Percentiles rank a stretch among this genome's conserved stretches.
These are phyloP conservation scores for Tetramorium bicarinatum DNA, from an alignment of 2,888 invertebrate species.

Conservation along the genomic window DNA sequence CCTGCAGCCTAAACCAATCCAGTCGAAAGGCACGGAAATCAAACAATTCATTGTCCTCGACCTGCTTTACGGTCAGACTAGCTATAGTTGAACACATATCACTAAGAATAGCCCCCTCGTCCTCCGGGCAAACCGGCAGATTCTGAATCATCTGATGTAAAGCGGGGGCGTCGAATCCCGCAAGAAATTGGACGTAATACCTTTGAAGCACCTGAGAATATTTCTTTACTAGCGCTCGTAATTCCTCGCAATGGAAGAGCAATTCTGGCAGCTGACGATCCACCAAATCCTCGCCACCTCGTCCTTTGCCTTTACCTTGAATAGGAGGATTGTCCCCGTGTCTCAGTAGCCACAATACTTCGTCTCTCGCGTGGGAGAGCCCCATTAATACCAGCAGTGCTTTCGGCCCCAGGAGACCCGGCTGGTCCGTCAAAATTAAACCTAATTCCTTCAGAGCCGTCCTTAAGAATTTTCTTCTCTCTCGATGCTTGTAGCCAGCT, in stretches of 20 bases:
- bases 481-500: conserved; percentile 96
- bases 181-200: conserved; percentile 98
- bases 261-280: conserved; percentile 98
- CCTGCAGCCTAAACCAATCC: conserved; percentile 99
- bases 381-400: conserved; percentile 98
- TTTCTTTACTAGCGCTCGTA: conserved; percentile 97
- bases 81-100: conserved; percentile 96
- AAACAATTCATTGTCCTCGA: conserved; percentile 98
- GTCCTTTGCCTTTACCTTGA: conserved; percentile 93
- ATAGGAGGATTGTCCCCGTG: conserved; percentile 98
- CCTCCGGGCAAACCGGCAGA: conserved; percentile 95
- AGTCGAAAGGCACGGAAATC: conserved; percentile 98
- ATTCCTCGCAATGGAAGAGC: conserved; percentile 99
- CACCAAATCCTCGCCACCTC: conserved; percentile 96
- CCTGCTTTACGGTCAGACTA: conserved; percentile 96
- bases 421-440: conserved; percentile 98
- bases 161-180: conserved; percentile 97
- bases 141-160: conserved; percentile 94
- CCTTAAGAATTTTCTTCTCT: conserved; percentile 97
- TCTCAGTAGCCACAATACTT: conserved; percentile 98
- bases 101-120: conserved; percentile 97
- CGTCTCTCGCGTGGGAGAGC: conserved; percentile 97
- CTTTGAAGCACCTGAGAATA: conserved; percentile 99
- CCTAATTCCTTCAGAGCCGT: conserved; percentile 98
- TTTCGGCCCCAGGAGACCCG: conserved; percentile 98